These are phyloP conservation scores for Nephrotoma appendiculata DNA, from an alignment of 2,888 invertebrate species.

Conservation along the genomic window DNA sequence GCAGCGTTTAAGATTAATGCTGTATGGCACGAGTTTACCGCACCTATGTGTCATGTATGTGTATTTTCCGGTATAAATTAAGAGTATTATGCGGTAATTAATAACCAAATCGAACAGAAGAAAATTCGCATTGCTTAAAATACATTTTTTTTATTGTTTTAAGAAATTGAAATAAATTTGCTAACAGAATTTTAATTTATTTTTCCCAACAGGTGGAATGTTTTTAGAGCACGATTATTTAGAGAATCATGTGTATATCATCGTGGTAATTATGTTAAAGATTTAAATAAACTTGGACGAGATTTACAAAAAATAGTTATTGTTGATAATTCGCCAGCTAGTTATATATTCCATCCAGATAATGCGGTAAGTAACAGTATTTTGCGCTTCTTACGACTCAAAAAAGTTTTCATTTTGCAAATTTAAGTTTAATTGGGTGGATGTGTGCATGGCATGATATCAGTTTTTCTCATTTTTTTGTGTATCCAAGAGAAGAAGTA, in stretches of 20 bases:
- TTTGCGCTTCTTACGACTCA: background rate
- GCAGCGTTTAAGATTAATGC: background rate
- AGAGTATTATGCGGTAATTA: background rate
- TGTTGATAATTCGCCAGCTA: slow-evolving; percentile 98
- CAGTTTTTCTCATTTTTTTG: background rate
- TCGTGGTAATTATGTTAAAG: slow-evolving; percentile 99
- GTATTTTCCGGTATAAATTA: background rate
- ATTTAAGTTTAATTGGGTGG: background rate
- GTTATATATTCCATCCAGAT: slow-evolving; percentile 99
- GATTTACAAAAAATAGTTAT: slow-evolving; percentile 94
- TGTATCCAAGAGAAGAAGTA: background rate
- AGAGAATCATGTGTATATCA: slow-evolving; percentile 99
- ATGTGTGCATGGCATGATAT: background rate
- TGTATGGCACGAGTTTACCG: background rate
- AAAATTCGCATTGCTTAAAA: background rate
- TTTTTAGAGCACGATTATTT: slow-evolving; percentile 91
- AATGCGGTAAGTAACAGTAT: slow-evolving; percentile 73
- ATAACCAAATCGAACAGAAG: background rate
- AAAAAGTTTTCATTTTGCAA: background rate
- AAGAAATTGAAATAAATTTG: background rate
- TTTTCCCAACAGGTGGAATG: slow-evolving; percentile 61
- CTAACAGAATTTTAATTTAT: background rate
- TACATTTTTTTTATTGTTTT: background rate
- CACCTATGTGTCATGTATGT: background rate
- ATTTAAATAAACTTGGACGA: slow-evolving; percentile 92